Base-by-base conservation (phyloP, 2,888 invertebrate species). In the Fissipunctia ypsillon region DNA sequence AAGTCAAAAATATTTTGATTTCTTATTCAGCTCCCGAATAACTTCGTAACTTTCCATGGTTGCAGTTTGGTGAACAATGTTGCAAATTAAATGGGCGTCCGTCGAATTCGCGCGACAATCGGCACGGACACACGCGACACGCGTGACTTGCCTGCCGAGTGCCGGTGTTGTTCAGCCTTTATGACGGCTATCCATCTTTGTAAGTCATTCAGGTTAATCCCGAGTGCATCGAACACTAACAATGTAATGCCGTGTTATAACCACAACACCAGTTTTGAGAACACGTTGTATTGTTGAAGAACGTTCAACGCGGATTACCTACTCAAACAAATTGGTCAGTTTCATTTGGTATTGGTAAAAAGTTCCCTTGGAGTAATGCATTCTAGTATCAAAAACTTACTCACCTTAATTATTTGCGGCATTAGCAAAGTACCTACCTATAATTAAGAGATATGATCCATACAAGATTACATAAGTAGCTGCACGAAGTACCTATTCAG, bases 21-120 rank as follows among this genome's bases (percentile, higher is more conserved):
- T 89, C 87, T 82, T 88, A 91, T 92, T 91, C 91, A 90, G 87
- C 69, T 74, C 85, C 87, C 90, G 88, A 89, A 87, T 83, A 67
- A 65, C 78, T 78, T 80, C 80, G 84, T 88, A 89, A 92, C 92
- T 93, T 94, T 94, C 93, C 91, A 93, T 86, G 83, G 84, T 88
- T 92, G 90, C 90, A 90, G 80, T 91, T 91, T 87, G 87, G 89
- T 86, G 88, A 88, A 94, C 93, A 94, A 92, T 94, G 94, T 95
- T 92, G 94, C 93, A 90, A 93, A 93, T 90, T 86, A 87, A 91
- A 90, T 89, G 89, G 88, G 86, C 81, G 81, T 73, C 87, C 76
- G 85, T 90, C 92, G 89, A 94, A 94, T 92, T 91, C 85, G 91
- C 88, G 89, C 86, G 89, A 90, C 92, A 89, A 89, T 90, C 88